Conservation (phyloP, 2,797 vertebrate genomes). For the Coreius guichenoti region DNA sequence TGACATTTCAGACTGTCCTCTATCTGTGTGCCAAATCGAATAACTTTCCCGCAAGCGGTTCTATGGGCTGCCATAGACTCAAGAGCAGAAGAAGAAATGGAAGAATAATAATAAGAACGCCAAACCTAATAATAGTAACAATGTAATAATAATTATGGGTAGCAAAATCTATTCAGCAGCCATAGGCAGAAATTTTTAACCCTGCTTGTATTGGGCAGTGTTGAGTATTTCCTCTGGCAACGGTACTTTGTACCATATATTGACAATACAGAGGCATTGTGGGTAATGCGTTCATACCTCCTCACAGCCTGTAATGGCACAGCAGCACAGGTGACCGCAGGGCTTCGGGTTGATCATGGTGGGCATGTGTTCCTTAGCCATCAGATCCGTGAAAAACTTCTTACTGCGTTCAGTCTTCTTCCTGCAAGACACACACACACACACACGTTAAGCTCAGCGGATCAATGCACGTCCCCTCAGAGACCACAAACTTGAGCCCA, state of each 20-base stretch:
- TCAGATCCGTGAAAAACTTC: conserved; percentile 93
- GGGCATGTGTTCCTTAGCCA: conserved; percentile 89
- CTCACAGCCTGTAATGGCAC: conserved; percentile 90
- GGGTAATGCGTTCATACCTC: conserved; percentile 78
- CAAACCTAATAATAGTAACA: background rate
- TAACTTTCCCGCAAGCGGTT: no score
- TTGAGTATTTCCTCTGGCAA: background rate
- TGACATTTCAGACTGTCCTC: no score
- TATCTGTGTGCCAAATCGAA: no score
- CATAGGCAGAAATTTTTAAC: no score
- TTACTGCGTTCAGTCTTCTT: conserved; percentile 95
- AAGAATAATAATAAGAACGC: no score
- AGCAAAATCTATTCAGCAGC: background rate
- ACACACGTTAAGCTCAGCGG: conserved; percentile 22
- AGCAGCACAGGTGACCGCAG: conserved; percentile 96
- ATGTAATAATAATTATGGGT: background rate
- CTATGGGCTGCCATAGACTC: no score
- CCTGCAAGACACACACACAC: conserved; percentile 71
- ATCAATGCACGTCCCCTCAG: background rate
- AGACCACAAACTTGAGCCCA: background rate
- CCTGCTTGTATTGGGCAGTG: background rate
- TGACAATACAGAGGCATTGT: background rate
- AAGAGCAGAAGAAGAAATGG: no score
- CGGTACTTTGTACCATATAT: background rate
- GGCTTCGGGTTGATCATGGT: conserved; percentile 98